A percentile compares a stretch with the other conserved stretches of the same genome.
Evolutionary conservation across 2,113 vertebrate species (phyloP).

Genomic region (Myxocyprinus asiaticus): DNA sequence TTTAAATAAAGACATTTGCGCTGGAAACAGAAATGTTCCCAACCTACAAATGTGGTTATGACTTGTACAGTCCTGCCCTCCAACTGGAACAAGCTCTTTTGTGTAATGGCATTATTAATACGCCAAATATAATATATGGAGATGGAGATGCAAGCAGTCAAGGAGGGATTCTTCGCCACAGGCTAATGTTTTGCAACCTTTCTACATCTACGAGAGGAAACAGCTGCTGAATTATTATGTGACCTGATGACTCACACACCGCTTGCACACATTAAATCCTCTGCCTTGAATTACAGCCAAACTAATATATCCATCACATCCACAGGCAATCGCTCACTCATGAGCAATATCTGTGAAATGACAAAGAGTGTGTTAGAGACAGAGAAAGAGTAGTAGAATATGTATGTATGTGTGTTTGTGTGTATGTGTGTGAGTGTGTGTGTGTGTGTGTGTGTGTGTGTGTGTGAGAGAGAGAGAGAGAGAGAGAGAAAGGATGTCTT

Average conservation of each 20-base stretch:
- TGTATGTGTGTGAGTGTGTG: no score
- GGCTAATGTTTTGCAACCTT: slow-evolving; percentile 19
- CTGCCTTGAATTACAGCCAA: slow-evolving; percentile 30
- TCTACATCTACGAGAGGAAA: slow-evolving; percentile 8
- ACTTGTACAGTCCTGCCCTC: no score
- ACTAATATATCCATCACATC: slow-evolving; percentile 24
- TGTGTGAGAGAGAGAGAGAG: no score
- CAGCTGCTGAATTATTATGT: slow-evolving; percentile 37
- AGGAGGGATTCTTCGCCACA: slow-evolving; percentile 12
- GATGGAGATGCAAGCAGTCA: background rate
- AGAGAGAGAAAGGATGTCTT: background rate
- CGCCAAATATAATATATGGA: background rate
- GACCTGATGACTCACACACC: slow-evolving; percentile 4
- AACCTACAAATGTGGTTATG: no score
- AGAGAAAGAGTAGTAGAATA: no score
- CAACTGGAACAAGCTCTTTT: background rate
- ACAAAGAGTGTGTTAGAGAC: background rate
- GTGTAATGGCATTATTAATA: background rate
- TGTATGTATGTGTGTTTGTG: no score
- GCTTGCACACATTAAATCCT: slow-evolving; percentile 22
- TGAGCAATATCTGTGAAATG: slow-evolving; percentile 18
- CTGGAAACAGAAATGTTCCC: background rate
- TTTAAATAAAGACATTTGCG: background rate
- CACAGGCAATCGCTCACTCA: slow-evolving; percentile 6
- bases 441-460: no score